Evolutionary conservation across 2,888 invertebrate genomes (phyloP).

Genomic region (Tetropium fuscum): DNA sequence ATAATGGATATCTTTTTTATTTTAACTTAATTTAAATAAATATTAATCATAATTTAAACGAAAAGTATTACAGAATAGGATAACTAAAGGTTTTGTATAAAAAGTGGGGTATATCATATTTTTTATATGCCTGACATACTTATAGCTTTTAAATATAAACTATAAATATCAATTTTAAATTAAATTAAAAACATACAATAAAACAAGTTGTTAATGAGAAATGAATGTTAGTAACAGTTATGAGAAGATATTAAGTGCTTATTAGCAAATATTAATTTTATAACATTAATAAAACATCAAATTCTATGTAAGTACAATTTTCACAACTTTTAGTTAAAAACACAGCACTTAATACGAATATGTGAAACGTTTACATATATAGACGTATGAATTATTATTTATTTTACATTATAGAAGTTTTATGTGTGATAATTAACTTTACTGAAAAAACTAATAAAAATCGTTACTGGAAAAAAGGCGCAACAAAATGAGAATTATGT

Average conservation of each 20-base stretch:
- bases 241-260: slow-evolving; percentile 1
- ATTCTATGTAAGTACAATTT: no score
- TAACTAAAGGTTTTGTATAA: slow-evolving; percentile 4
- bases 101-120: slow-evolving; percentile 1
- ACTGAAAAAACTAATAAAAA: no score
- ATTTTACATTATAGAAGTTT: no score
- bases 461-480: no score
- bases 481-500: no score
- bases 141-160: slow-evolving; percentile 11
- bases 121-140: background rate
- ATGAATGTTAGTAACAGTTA: slow-evolving; percentile 12
- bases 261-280: background rate
- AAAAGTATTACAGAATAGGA: slow-evolving; percentile 4
- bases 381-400: no score
- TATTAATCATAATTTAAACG: slow-evolving; percentile 29
- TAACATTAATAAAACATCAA: no score
- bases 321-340: background rate
- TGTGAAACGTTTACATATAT: background rate
- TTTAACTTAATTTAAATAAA: slow-evolving; percentile 32
- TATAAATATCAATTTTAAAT: slow-evolving; percentile 5
- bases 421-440: no score
- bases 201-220: slow-evolving; percentile 6
- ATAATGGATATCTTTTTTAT: slow-evolving; percentile 29
- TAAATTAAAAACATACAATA: slow-evolving; percentile 5
- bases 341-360: background rate